Conservation (phyloP, 2,113 vertebrate species). For the Plotosus lineatus region DNA sequence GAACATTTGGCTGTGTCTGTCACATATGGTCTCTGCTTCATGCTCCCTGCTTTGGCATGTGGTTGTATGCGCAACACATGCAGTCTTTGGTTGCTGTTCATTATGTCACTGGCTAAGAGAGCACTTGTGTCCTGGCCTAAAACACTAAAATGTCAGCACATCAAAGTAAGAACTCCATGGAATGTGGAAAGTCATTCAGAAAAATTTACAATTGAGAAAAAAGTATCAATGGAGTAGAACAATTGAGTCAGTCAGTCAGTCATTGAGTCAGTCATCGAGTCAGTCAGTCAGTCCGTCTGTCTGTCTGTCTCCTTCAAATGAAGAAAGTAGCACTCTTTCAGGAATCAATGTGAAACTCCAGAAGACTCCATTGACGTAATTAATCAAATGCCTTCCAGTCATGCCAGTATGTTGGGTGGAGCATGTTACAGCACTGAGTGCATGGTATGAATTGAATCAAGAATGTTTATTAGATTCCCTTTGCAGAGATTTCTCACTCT, state of each 20-base stretch:
- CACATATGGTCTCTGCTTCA: slow-evolving; percentile 31
- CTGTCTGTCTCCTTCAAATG: slow-evolving; percentile 5
- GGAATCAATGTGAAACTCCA: slow-evolving; percentile 31
- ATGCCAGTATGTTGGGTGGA: slow-evolving; percentile 16
- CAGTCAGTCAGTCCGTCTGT: no score
- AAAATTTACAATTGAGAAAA: slow-evolving; percentile 3
- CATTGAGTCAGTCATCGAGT: no score
- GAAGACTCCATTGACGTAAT: slow-evolving; percentile 41
- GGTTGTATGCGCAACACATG: slow-evolving; percentile 18
- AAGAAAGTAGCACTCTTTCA: slow-evolving; percentile 21
- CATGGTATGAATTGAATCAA: slow-evolving; percentile 25
- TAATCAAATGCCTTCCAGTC: slow-evolving; percentile 45
- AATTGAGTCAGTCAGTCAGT: no score
- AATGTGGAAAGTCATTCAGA: not conserved
- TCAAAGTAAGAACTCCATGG: not conserved
- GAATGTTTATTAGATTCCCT: slow-evolving; percentile 29
- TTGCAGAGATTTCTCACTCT: slow-evolving; percentile 27
- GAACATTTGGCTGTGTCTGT: slow-evolving; percentile 16
- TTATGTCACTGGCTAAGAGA: slow-evolving; percentile 21
- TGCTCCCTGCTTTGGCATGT: slow-evolving; percentile 30
- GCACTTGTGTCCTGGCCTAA: not conserved
- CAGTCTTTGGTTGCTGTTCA: slow-evolving; percentile 10
- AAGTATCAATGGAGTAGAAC: slow-evolving; percentile 16
- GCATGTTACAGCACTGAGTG: slow-evolving; percentile 23
- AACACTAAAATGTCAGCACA: not conserved